Percentiles rank a stretch among this genome's conserved stretches.
phyloP scores from a whole-genome alignment of 2,888 invertebrate species.

The Platynereis dumerilii region DNA sequence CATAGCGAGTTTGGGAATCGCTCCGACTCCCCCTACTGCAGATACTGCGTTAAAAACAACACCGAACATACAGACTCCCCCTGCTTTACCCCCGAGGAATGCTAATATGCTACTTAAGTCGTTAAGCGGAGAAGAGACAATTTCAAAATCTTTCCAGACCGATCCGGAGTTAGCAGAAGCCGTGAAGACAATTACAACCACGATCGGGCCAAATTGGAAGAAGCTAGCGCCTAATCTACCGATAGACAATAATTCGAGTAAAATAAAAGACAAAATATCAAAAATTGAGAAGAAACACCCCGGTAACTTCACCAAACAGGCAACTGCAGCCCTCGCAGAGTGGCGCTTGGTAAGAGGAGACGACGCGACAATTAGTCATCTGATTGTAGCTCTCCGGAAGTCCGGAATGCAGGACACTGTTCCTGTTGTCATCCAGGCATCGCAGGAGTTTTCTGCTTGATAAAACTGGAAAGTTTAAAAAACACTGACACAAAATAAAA shows the following conservation, averaged over 20 bases:
- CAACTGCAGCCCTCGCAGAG: constrained; percentile 28
- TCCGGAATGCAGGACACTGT: constrained; percentile 29
- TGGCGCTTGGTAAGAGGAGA: constrained; percentile 36
- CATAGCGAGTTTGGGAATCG: neutral
- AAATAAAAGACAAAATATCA: constrained; percentile 25
- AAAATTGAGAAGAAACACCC: constrained; percentile 28
- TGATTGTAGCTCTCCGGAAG: constrained; percentile 35
- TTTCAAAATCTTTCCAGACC: no score
- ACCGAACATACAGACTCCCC: neutral
- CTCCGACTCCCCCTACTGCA: neutral
- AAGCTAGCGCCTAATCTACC: constrained; percentile 35
- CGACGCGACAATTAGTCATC: constrained; percentile 30
- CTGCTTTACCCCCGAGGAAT: constrained; percentile 22
- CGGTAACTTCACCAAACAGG: constrained; percentile 28
- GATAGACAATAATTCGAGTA: constrained; percentile 19
- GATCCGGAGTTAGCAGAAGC: neutral
- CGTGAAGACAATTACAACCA: constrained; percentile 15
- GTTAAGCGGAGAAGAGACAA: neutral
- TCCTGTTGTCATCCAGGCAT: constrained; percentile 29
- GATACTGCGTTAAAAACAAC: neutral
- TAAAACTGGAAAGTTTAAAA: no score
- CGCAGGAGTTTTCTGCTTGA: constrained; percentile 22
- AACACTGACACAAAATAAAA: no score
- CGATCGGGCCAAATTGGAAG: constrained; percentile 33
- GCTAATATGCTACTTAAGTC: neutral